Evolutionary conservation across 2,888 invertebrate species (phyloP).

Genomic region (Lasioglossum zephyrum): DNA sequence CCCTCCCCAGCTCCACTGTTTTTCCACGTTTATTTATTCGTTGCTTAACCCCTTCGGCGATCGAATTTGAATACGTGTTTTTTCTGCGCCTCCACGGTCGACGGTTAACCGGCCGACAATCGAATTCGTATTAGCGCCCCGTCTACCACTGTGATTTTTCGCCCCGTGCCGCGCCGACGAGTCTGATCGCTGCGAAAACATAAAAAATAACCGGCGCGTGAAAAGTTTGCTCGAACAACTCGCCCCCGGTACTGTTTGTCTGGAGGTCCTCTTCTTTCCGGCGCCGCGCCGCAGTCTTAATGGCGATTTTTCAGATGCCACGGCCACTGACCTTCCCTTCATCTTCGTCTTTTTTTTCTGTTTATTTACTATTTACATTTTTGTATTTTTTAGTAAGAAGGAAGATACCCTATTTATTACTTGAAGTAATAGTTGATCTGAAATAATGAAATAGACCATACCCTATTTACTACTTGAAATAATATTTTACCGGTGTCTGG

Average conservation of each 20-base stretch:
- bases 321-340: background rate
- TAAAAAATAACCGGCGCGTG: background rate
- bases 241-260: background rate
- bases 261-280: background rate
- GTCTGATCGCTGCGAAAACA: background rate
- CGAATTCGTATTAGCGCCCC: background rate
- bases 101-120: slow-evolving; percentile 30
- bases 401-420: no score
- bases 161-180: background rate
- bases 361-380: background rate
- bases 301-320: background rate
- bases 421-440: no score
- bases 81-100: slow-evolving; percentile 3
- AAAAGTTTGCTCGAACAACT: background rate
- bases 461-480: background rate
- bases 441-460: background rate
- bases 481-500: background rate
- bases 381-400: background rate
- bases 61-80: slow-evolving; percentile 27
- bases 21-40: slow-evolving; percentile 40
- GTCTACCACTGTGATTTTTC: background rate
- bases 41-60: slow-evolving; percentile 26
- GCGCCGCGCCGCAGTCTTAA: background rate
- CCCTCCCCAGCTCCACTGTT: background rate
- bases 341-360: background rate